These are phyloP conservation scores for Bostrychus sinensis DNA, from an alignment of 2,113 vertebrate genomes.

Conservation along the genomic window DNA sequence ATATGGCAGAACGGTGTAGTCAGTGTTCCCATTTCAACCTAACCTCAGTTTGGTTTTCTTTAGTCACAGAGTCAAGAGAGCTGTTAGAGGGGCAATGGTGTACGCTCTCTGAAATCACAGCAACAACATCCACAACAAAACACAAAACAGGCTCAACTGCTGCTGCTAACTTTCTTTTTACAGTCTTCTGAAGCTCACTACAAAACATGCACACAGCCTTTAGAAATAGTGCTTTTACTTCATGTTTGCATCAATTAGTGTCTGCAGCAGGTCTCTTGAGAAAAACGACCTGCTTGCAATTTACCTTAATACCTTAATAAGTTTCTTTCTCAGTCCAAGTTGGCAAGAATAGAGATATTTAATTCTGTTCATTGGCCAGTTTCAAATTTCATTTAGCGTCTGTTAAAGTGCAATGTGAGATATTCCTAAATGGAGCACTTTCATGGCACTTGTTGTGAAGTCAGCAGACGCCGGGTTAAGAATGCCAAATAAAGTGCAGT, in stretches of 20 bases:
- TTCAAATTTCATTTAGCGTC: conserved; percentile 66
- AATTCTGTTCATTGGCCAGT: conserved; percentile 33
- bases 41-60: neutral
- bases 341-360: too few species aligned
- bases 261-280: conserved; percentile 10
- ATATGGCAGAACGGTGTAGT: neutral
- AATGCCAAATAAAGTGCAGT: conserved; percentile 45
- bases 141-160: neutral
- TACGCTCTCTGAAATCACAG: neutral
- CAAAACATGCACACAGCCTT: neutral
- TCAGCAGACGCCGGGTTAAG: conserved; percentile 45
- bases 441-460: conserved; percentile 39
- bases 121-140: neutral
- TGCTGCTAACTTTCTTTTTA: neutral
- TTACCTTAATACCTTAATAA: conserved; percentile 50
- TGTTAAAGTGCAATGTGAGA: conserved; percentile 46
- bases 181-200: neutral
- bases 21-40: neutral
- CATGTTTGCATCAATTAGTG: neutral
- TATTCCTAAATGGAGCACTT: conserved; percentile 32
- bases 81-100: neutral
- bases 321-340: conserved; percentile 51
- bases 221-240: conserved; percentile 5
- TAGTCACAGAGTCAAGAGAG: neutral
- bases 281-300: conserved; percentile 66